Evolutionary conservation across 2,797 vertebrate genomes (phyloP).

Genomic region (Clarias platycephalus): DNA sequence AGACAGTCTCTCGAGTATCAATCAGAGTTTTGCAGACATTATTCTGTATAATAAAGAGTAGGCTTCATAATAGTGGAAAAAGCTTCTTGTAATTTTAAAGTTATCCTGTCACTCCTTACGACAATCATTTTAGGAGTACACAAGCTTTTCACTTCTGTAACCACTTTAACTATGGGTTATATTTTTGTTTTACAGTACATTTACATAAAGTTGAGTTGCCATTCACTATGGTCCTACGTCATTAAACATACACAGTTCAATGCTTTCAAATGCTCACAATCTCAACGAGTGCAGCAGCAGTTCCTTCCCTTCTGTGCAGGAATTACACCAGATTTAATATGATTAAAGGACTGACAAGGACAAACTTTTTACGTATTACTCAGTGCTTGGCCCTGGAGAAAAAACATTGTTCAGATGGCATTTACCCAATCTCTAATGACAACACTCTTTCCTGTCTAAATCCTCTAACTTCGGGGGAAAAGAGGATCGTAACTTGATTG

Average conservation of each 20-base stretch:
- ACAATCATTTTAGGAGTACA: not conserved
- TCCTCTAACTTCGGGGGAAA: conserved; percentile 63
- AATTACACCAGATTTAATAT: conserved; percentile 71
- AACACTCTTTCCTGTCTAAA: conserved; percentile 64
- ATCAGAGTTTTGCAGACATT: not conserved
- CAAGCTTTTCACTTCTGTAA: conserved; percentile 2
- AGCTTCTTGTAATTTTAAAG: not conserved
- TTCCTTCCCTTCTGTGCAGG: conserved; percentile 60
- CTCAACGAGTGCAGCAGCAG: conserved; percentile 46
- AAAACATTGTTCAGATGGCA: conserved; percentile 63
- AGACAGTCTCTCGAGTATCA: not conserved
- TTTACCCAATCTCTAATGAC: conserved; percentile 73
- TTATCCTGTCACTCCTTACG: not conserved
- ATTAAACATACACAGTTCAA: not conserved
- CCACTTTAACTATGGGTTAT: not conserved
- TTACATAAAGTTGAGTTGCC: not conserved
- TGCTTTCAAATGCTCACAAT: conserved; percentile 12
- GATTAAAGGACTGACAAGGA: conserved; percentile 75
- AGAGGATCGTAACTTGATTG: conserved; percentile 8
- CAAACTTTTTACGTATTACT: conserved; percentile 70
- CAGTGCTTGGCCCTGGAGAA: conserved; percentile 58
- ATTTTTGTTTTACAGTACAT: not conserved
- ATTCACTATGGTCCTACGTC: not conserved
- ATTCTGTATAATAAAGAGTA: too few species aligned
- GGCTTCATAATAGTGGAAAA: too few species aligned